A percentile compares a stretch with the other conserved stretches of the same genome.
Evolutionary conservation across 2,888 invertebrate species (phyloP).

Genomic region (Chaitophorus viminalis): DNA sequence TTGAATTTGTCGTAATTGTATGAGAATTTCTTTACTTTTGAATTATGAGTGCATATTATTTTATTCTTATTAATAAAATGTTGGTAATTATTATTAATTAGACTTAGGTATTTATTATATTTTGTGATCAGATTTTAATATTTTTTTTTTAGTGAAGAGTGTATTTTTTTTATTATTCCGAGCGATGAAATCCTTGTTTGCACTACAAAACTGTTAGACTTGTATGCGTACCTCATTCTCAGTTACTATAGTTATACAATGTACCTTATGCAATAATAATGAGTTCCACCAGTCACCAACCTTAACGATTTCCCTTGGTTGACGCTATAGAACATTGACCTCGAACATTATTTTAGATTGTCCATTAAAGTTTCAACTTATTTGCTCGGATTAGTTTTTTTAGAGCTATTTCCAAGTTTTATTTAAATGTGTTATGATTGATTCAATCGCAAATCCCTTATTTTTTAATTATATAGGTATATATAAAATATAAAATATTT

Average conservation of each 20-base stretch:
- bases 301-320: constrained; percentile 23
- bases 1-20: background rate
- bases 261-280: constrained; percentile 56
- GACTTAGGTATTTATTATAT: too few species aligned
- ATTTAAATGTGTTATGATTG: too few species aligned
- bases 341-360: constrained; percentile 31
- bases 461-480: too few species aligned
- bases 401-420: too few species aligned
- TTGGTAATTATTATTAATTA: too few species aligned
- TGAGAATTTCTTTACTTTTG: background rate
- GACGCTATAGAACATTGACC: constrained; percentile 48
- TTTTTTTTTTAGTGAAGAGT: too few species aligned
- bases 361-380: constrained; percentile 11
- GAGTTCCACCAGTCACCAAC: constrained; percentile 9
- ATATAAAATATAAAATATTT: too few species aligned
- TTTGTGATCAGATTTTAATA: too few species aligned
- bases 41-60: background rate
- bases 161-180: background rate
- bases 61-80: too few species aligned
- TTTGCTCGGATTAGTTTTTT: background rate
- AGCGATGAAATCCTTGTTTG: background rate
- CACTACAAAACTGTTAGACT: constrained; percentile 3
- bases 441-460: too few species aligned
- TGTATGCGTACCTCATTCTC: constrained; percentile 8
- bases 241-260: background rate